Percentiles rank a stretch among this genome's conserved stretches.
These are phyloP conservation scores for Solea solea DNA, from an alignment of 2,113 vertebrate genomes.

Conservation along the genomic window DNA sequence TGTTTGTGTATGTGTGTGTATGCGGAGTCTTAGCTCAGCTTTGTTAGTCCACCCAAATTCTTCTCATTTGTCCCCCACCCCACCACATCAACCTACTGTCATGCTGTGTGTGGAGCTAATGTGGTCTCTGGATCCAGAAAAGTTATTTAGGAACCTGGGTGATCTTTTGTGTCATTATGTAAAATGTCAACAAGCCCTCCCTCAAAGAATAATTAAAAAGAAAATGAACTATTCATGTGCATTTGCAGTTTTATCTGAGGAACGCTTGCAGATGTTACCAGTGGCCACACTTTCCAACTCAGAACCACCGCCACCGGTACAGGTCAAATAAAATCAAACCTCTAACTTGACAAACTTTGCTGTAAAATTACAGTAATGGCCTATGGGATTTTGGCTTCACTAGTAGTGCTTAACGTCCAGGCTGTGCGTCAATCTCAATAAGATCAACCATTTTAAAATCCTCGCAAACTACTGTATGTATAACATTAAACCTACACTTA, in stretches of 20 bases:
- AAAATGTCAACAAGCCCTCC: slow-evolving; percentile 27
- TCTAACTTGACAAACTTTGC: slow-evolving; percentile 4
- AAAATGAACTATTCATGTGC: slow-evolving; percentile 2
- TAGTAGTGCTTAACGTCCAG: slow-evolving; percentile 1
- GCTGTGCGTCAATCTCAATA: slow-evolving; percentile 19
- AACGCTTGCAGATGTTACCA: background rate
- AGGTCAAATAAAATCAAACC: slow-evolving; percentile 8
- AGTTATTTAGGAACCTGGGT: slow-evolving; percentile 5
- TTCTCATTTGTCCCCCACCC: slow-evolving; percentile 4
- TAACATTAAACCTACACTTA: slow-evolving; percentile 22
- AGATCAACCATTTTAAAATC: background rate
- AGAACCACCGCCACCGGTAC: background rate
- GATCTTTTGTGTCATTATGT: slow-evolving; percentile 16
- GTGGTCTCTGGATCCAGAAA: background rate
- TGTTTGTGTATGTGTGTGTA: background rate
- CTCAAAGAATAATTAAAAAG: slow-evolving; percentile 23
- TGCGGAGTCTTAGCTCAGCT: slow-evolving; percentile 33
- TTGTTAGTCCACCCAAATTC: slow-evolving; percentile 32
- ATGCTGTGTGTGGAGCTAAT: slow-evolving; percentile 20
- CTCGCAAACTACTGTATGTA: slow-evolving; percentile 4
- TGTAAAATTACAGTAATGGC: background rate
- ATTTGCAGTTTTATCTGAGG: background rate
- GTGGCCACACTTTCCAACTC: background rate
- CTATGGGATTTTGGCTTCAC: background rate
- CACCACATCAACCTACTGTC: slow-evolving; percentile 15